Evolutionary conservation across 2,888 invertebrate species (phyloP).

Genomic region (Heliothis peltigera): DNA sequence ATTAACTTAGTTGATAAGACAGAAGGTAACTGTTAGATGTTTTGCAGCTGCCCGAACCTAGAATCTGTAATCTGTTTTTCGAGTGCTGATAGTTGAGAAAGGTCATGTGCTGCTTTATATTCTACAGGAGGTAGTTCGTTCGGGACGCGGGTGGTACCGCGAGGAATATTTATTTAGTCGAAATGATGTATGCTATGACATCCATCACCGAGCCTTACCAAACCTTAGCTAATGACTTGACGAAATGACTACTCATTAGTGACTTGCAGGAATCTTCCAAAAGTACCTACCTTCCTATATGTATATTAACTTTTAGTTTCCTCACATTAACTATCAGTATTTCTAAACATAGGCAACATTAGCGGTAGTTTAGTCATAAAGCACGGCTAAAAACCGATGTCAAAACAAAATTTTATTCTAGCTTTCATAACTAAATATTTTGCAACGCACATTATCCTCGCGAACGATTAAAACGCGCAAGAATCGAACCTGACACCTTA

Average conservation of each 20-base stretch:
- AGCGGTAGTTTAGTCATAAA: slow-evolving; percentile 12
- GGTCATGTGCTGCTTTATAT: too few relatives aligned
- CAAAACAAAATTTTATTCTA: slow-evolving; percentile 30
- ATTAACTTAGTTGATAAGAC: too few relatives aligned
- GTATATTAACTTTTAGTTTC: too few relatives aligned
- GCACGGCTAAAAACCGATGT: not conserved
- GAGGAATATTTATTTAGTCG: too few relatives aligned
- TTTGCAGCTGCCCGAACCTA: too few relatives aligned
- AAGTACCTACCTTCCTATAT: too few relatives aligned
- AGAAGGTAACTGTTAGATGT: too few relatives aligned
- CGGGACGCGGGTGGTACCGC: too few relatives aligned
- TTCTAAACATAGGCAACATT: slow-evolving; percentile 1
- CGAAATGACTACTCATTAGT: slow-evolving; percentile 8
- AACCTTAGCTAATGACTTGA: not conserved
- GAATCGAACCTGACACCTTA: slow-evolving; percentile 60
- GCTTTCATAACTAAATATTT: slow-evolving; percentile 54
- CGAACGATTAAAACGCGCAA: slow-evolving; percentile 58
- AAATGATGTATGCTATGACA: too few relatives aligned
- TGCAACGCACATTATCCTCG: slow-evolving; percentile 48
- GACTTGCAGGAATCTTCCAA: slow-evolving; percentile 7
- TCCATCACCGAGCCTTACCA: not conserved
- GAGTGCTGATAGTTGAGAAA: too few relatives aligned
- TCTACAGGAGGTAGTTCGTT: too few relatives aligned
- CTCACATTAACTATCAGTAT: slow-evolving; percentile 27
- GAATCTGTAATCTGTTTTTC: too few relatives aligned